A percentile compares a stretch with the other conserved stretches of the same genome.
phyloP scores from a whole-genome alignment of 2,888 invertebrate genomes.

The Allophyes oxyacanthae region DNA sequence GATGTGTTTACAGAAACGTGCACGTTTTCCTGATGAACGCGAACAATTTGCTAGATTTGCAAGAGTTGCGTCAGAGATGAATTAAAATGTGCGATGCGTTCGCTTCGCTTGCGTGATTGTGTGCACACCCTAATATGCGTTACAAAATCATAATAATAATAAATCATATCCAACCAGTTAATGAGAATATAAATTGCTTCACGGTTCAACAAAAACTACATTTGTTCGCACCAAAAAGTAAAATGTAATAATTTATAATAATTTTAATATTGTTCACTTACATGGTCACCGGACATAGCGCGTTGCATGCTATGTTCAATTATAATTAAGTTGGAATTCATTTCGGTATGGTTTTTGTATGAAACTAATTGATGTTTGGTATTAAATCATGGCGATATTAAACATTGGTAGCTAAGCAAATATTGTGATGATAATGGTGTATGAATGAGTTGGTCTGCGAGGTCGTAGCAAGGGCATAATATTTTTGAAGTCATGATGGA shows the following conservation, averaged over 20 bases:
- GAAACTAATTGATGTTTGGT: conserved; percentile 18
- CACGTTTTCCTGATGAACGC: not conserved
- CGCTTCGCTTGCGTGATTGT: conserved; percentile 7
- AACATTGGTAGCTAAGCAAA: conserved; percentile 29
- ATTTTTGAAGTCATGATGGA: no score
- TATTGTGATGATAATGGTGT: conserved; percentile 20
- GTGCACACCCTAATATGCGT: conserved; percentile 20
- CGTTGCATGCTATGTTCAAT: conserved; percentile 21
- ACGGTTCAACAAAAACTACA: conserved; percentile 15
- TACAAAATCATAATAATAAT: conserved; percentile 9
- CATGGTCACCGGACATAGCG: conserved; percentile 32
- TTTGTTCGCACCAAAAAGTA: conserved; percentile 4
- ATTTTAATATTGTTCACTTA: conserved; percentile 43
- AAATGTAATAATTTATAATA: conserved; percentile 17
- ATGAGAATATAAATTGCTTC: conserved; percentile 22
- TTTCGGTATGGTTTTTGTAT: conserved; percentile 19
- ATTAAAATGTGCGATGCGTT: conserved; percentile 38
- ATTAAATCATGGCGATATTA: conserved; percentile 20
- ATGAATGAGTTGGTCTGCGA: conserved; percentile 18
- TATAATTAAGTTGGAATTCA: conserved; percentile 10
- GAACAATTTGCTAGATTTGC: not conserved
- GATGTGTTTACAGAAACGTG: no score
- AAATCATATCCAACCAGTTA: conserved; percentile 17
- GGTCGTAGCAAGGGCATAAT: conserved; percentile 29
- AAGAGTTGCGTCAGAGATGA: conserved; percentile 20